Evolutionary conservation across 2,888 invertebrate species (phyloP).

Genomic region (Synanthedon vespiformis): DNA sequence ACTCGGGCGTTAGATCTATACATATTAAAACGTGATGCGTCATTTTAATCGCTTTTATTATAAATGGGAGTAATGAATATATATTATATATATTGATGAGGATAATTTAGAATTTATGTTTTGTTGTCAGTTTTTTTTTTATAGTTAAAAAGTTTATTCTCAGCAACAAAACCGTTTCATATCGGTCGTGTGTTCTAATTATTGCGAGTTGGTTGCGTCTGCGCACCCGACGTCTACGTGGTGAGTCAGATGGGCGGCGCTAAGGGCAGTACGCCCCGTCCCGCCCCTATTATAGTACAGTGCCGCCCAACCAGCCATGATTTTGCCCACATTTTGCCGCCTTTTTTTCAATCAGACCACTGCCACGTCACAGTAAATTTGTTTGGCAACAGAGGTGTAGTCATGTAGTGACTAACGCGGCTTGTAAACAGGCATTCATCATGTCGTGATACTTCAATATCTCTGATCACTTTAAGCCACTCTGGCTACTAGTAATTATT

Average conservation of each 20-base stretch:
- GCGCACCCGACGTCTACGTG: slow-evolving; percentile 26
- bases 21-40: too few species aligned
- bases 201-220: slow-evolving; percentile 21
- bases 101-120: too few species aligned
- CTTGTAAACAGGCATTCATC: slow-evolving; percentile 11
- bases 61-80: too few species aligned
- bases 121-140: slow-evolving; percentile 5
- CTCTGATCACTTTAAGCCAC: not conserved
- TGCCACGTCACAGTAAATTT: slow-evolving; percentile 50
- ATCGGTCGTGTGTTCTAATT: slow-evolving; percentile 12
- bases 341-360: slow-evolving; percentile 48
- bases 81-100: too few species aligned
- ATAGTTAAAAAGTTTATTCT: not conserved
- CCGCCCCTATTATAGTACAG: slow-evolving; percentile 24
- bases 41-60: too few species aligned
- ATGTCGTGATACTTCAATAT: not conserved
- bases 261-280: slow-evolving; percentile 61
- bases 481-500: not conserved
- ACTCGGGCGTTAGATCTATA: not conserved
- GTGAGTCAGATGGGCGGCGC: slow-evolving; percentile 59
- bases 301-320: slow-evolving; percentile 59
- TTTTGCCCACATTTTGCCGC: slow-evolving; percentile 53
- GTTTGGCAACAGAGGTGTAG: slow-evolving; percentile 52
- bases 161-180: slow-evolving; percentile 3
- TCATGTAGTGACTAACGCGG: slow-evolving; percentile 23